Evolutionary conservation across 2,113 vertebrate genomes (phyloP).

Genomic region (Melanerpes formicivorus): DNA sequence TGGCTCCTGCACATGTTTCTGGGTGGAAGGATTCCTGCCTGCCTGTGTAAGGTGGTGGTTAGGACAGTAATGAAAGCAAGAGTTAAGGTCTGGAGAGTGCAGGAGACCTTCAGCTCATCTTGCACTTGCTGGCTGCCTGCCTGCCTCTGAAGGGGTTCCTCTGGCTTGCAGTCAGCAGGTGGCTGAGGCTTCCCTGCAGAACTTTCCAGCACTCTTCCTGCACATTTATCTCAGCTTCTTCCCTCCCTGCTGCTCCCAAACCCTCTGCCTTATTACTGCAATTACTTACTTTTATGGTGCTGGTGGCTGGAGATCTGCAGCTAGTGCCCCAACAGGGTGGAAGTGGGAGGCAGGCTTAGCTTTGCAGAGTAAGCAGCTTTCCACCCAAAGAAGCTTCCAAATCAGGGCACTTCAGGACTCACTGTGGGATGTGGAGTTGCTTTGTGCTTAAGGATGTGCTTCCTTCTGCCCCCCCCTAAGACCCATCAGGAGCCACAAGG

Average conservation of each 20-base stretch:
- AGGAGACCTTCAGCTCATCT: not conserved
- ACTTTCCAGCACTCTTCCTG: not conserved
- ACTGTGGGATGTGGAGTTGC: too few relatives aligned
- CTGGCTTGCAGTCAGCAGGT: not conserved
- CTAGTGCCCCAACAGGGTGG: not conserved
- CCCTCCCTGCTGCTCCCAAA: not conserved
- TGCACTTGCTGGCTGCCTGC: not conserved
- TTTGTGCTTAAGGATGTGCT: not conserved
- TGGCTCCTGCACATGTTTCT: not conserved
- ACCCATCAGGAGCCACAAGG: not conserved
- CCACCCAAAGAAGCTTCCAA: not conserved
- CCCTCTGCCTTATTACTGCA: not conserved
- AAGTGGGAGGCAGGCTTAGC: not conserved
- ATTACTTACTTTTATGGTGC: slow-evolving; percentile 32
- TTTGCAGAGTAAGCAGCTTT: not conserved
- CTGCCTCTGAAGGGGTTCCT: not conserved
- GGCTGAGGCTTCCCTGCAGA: not conserved
- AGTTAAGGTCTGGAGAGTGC: not conserved
- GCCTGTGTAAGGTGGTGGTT: not conserved
- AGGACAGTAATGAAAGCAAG: not conserved
- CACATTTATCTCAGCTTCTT: not conserved
- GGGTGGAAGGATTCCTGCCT: not conserved
- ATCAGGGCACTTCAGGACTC: not conserved
- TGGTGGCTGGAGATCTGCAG: not conserved
- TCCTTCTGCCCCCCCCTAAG: not conserved